Evolutionary conservation across 2,888 invertebrate species (phyloP), one percentile per base, ranked within the genome.

Genomic region (Magallana nippona): DNA sequence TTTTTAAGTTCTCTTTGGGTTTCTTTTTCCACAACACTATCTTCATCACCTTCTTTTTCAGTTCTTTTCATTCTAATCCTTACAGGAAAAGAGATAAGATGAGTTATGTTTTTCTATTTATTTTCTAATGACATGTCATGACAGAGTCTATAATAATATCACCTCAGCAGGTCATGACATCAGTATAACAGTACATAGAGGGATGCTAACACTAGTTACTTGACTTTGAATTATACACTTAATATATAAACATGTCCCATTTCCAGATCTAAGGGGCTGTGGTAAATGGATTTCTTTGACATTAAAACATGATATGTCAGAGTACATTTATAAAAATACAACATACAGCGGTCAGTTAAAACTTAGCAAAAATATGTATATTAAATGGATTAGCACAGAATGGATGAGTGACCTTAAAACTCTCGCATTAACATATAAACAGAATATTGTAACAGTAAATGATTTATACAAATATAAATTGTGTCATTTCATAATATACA

Each of bases 101-200:
- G 27, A 27, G 27, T 27, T 1, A 27, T 44, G 44, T 44, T 44
- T 44, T 44, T 44, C 44, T 44, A 44, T 44, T 44, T 44, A 44
- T 44, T 71, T 71, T 71, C 71, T 71, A 71, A 13, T 71, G 32
- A 32, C 71, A 71, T 71, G 71, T 71, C 71, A 71, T 71, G 71
- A 71, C 71, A 71, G 13, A 27, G 13, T 27, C 22, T 13, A 44
- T 44, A 71, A 27, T 22, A 27, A 22, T 71, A 32, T 60, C 22
- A 71, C 71, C 71, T 27, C 27, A 27, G 71, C 27, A 13, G 22
- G 32, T 27, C 27, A 71, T 27, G 15, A 27, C 27, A 27, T 13
- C 32, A 13, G 13, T 27, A 27, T 32, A 71, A 27, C 71, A 32
- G 71, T 22, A 71, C 13, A 32, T 5, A 71, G 10, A 32, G 22